Base-by-base conservation (phyloP, 1,140 invertebrate genomes). In the Heliconius himera region DNA sequence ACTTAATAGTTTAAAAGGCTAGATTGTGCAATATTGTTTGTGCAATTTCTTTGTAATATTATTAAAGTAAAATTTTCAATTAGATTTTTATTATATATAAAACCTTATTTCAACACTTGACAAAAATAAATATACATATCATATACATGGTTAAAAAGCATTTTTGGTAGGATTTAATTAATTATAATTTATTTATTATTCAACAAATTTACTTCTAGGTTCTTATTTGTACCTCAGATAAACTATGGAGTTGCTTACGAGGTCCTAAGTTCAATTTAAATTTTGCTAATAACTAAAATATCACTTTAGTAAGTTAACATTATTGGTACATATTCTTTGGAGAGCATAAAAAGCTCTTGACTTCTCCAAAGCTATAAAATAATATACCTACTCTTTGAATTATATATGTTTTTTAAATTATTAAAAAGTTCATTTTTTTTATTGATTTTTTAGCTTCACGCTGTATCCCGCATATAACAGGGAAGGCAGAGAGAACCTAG, bases 1-100 rank as follows among this genome's bases (percentile, higher is more conserved):
- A 22, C 3, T 60, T 70, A 56, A 41, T 46, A 54, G 70, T 49
- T 51, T 74, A 36, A 73, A 76, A 77, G 74, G 38, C 56, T 74
- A 74, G 71, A 56, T 73, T 73, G 71, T 66, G 72, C 54, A 73
- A 73, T 46, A 78, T 60, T 66, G 36, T 60, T 75, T 71, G 74
- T 76, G 74, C 70, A 76, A 74, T 76, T 20, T 75, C 36, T 66
- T 66, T 66, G 9, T 22, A 66, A 66, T 66, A 66, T 66, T 26
- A 66, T 66, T 26, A 0, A 66, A 66, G 3, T 29, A 66, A 46
- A 46, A 0, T 66, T 26, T 66, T 3, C n/a, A 56, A n/a, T 3
- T 56, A 56, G 18, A 2, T n/a, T 8, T 5, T 60, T 26, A 22
- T 26, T 60, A n/a, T 66, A 26, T 22, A 29, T 66, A 66, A 26